phyloP scores from a whole-genome alignment of 2,797 vertebrate genomes.

The Gallirallus australis region DNA sequence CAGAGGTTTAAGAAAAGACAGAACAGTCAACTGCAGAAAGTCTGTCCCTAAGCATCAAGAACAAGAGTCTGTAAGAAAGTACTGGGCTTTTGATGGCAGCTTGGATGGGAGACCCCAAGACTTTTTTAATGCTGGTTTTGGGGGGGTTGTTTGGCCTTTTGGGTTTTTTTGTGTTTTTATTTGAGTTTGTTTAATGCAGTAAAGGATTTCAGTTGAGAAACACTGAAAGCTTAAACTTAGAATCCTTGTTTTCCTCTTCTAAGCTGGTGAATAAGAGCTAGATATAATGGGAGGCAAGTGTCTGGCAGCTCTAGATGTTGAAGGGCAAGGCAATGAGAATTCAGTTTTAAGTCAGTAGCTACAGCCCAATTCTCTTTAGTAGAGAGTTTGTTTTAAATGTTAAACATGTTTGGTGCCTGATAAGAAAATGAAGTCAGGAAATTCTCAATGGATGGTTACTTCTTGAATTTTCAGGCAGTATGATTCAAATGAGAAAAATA shows the following conservation, averaged over 20 bases:
- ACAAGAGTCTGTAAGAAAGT: background rate
- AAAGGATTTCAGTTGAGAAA: background rate
- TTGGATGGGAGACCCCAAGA: background rate
- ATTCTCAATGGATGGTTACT: background rate
- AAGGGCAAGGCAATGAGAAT: background rate
- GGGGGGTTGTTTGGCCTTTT: too few species aligned
- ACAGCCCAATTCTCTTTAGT: background rate
- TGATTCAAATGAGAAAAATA: background rate
- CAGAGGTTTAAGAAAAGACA: background rate
- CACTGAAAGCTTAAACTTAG: background rate
- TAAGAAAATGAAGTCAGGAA: background rate
- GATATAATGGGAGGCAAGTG: background rate
- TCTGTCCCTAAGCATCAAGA: background rate
- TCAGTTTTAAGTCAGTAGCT: background rate
- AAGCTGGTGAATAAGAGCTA: background rate
- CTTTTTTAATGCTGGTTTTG: background rate
- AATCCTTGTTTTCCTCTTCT: background rate
- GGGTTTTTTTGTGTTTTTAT: background rate
- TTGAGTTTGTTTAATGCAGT: background rate
- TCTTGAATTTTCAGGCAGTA: background rate
- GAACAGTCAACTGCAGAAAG: background rate
- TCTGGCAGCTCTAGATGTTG: background rate
- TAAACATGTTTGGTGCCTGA: background rate
- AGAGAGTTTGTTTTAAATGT: background rate
- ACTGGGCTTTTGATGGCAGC: background rate